Base-by-base conservation (phyloP, 1,140 invertebrate species). In the Caenorhabditis tropicalis region DNA sequence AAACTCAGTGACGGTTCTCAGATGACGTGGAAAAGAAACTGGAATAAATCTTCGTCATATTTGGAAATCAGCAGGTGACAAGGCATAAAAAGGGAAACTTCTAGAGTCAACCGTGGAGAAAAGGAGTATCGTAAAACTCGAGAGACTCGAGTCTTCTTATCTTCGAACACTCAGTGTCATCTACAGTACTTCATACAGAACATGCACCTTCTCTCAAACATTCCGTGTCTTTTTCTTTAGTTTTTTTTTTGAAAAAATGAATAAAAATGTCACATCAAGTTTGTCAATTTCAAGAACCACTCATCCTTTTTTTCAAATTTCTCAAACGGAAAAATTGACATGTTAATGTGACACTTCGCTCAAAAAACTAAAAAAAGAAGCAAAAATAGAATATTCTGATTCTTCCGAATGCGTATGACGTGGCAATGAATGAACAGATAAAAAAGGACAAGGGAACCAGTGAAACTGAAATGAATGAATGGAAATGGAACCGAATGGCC, bases 401-500 rank as follows among this genome's bases (percentile, higher is more conserved):
- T 36, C 58, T 58, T 58, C 1, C 7, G 27, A 29, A 27, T 21
- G 6, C 5, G 2, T 24, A 24, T 56, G 53, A 56, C 53, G 53
- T 56, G 21, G 21, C 53, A 56, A 24, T 6, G 24, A 15, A 29
- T 21, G 6, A 56, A 56, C 6, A 9, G 6, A 15, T 56, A 12
- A 65, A 65, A 36, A 19, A 12, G 21, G 21, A 56, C 39, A 43
- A 6, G 29, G 29, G 6, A 51, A 56, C 21, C 24, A 74, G 36
- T 74, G 65, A 74, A 74, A 74, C 65, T 43, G 24, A 12, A 33
- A 74, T 74, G 65, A 43, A 74, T 43, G 65, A 19, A 46, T 74
- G 65, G 9, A n/a, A n/a, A n/a, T 36, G 65, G 65, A 74, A 43
- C 65, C 33, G 65, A 74, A 74, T 74, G 65, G 65, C 65, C 33